Evolutionary conservation across 2,888 invertebrate species (phyloP), one percentile per base, ranked within the genome.

Genomic region (Scaptodrosophila latifasciaeformis): DNA sequence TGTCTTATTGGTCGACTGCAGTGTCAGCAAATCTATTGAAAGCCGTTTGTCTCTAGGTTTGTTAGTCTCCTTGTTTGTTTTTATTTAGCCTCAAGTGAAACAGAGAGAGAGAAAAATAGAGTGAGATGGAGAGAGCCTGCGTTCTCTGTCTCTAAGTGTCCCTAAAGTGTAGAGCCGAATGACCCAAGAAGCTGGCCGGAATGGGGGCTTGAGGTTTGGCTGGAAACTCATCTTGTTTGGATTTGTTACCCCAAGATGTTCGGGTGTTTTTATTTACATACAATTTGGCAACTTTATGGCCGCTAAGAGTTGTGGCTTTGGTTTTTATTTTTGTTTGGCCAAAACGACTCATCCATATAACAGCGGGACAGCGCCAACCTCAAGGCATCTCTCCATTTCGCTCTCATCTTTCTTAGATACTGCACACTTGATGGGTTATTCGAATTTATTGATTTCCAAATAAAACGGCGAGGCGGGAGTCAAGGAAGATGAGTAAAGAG

Each of bases 371-470:
- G n/a, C n/a, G n/a, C n/a, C n/a, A n/a, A n/a, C n/a, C n/a, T n/a
- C n/a, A n/a, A n/a, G n/a, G n/a, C n/a, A n/a, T n/a, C n/a, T n/a
- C n/a, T n/a, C n/a, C n/a, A n/a, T n/a, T n/a, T n/a, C n/a, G n/a
- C n/a, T n/a, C n/a, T n/a, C n/a, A n/a, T n/a, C n/a, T n/a, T n/a
- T n/a, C n/a, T n/a, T n/a, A n/a, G n/a, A n/a, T n/a, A n/a, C n/a
- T n/a, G n/a, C n/a, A n/a, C n/a, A 57, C 49, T 69, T 27, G 5
- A 72, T 71, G 67, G 69, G 70, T 72, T 72, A 70, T 72, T 72
- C 70, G 76, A 76, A 72, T 72, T 72, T 76, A 72, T 72, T 72
- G 72, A 72, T 72, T 76, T 76, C 62, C 59, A 72, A 72, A 70
- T 72, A 77, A 72, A 70, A 72, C 77, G n/a, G n/a, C n/a, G n/a